Conservation (phyloP, 2,797 vertebrate genomes). For the Aphelocoma californica region DNA sequence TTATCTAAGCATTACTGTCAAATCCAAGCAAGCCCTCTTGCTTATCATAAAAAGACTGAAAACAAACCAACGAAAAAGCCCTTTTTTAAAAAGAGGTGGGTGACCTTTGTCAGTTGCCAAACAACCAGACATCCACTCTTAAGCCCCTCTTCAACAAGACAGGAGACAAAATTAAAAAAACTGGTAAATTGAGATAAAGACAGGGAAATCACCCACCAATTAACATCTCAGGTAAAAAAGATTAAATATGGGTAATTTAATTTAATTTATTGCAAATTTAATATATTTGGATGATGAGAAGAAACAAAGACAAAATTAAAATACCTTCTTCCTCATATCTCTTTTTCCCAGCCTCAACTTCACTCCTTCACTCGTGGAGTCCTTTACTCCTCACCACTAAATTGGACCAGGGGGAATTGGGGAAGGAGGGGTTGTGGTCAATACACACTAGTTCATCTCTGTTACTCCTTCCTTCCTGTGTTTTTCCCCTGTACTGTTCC, state of each 20-base stretch:
- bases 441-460: background rate
- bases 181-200: background rate
- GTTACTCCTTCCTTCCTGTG: background rate
- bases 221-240: background rate
- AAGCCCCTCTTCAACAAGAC: background rate
- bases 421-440: background rate
- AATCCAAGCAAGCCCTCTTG: background rate
- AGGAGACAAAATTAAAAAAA: background rate
- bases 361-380: background rate
- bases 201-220: background rate
- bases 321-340: background rate
- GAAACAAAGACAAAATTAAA: background rate
- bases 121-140: background rate
- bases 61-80: background rate
- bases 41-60: background rate
- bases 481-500: background rate
- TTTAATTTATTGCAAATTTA: background rate
- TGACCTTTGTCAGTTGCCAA: background rate
- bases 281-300: background rate
- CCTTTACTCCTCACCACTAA: background rate
- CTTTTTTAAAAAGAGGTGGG: background rate
- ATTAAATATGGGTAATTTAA: background rate
- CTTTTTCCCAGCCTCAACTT: background rate
- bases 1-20: background rate
- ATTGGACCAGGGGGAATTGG: accelerated